Conservation (phyloP, 1,140 invertebrate genomes). For the Brachionus asplanchnoidis region DNA sequence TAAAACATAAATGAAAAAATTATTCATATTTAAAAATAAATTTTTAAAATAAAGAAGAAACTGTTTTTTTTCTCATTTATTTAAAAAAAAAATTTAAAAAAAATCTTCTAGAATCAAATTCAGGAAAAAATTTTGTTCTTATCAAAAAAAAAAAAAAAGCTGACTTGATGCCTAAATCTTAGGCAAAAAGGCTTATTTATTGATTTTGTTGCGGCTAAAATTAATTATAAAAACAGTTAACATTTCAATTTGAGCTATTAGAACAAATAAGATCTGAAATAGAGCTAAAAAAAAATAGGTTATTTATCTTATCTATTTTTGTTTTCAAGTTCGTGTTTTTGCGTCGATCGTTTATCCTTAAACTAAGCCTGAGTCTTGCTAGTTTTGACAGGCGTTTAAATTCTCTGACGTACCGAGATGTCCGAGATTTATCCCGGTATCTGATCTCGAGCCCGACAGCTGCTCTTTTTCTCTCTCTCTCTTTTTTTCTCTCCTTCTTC, state of each 20-base stretch:
- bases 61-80: neutral
- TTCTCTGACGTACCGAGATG: neutral
- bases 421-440: conserved; percentile 6
- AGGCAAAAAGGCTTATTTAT: neutral
- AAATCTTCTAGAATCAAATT: neutral
- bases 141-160: neutral
- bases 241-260: neutral
- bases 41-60: neutral
- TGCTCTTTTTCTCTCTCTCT: neutral
- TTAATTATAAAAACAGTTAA: conserved; percentile 35
- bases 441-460: neutral
- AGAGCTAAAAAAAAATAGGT: neutral
- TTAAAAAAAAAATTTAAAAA: neutral
- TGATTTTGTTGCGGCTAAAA: neutral
- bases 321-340: neutral
- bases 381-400: neutral
- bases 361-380: neutral
- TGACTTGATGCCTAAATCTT: neutral
- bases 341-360: neutral
- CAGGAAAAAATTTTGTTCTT: neutral
- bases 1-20: neutral
- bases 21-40: neutral
- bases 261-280: neutral
- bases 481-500: neutral
- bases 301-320: conserved; percentile 18